A percentile compares a stretch with the other conserved stretches of the same genome.
These are phyloP conservation scores for Lanius ludovicianus DNA, from an alignment of 2,113 vertebrate species.

Conservation along the genomic window DNA sequence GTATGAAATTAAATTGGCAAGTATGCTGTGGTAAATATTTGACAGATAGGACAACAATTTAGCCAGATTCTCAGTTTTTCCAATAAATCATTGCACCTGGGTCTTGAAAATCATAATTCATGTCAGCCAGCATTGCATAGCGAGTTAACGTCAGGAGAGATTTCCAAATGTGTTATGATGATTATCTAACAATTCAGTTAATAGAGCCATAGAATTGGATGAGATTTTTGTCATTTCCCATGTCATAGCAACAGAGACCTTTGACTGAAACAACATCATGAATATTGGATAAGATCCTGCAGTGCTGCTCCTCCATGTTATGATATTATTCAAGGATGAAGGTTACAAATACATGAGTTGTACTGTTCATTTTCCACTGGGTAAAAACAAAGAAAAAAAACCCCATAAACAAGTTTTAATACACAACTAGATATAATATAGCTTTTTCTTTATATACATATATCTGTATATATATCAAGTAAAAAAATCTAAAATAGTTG, in stretches of 20 bases:
- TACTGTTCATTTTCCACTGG: conserved; percentile 32
- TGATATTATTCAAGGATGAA: conserved; percentile 35
- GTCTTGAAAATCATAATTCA: conserved; percentile 42
- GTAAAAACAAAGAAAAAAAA: conserved; percentile 14
- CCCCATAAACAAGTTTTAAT: conserved; percentile 62
- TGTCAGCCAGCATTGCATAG: conserved; percentile 10
- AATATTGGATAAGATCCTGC: conserved; percentile 44
- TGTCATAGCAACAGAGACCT: conserved; percentile 44
- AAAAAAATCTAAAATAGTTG: conserved; percentile 76
- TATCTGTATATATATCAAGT: conserved; percentile 72
- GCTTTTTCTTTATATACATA: conserved; percentile 58
- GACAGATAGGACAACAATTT: not conserved
- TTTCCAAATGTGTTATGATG: conserved; percentile 39
- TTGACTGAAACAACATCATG: conserved; percentile 39
- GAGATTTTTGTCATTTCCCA: conserved; percentile 44
- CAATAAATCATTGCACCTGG: conserved; percentile 30
- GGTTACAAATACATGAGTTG: conserved; percentile 35
- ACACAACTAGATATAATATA: conserved; percentile 74
- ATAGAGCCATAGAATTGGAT: conserved; percentile 9
- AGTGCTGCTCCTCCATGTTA: conserved; percentile 8
- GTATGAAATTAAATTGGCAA: conserved; percentile 24
- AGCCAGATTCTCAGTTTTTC: conserved; percentile 27
- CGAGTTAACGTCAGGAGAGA: conserved; percentile 27
- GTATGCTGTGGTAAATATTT: conserved; percentile 14
- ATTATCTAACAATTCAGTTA: conserved; percentile 49